Evolutionary conservation across 1,140 invertebrate genomes (phyloP).

Genomic region (Camponotus floridanus): DNA sequence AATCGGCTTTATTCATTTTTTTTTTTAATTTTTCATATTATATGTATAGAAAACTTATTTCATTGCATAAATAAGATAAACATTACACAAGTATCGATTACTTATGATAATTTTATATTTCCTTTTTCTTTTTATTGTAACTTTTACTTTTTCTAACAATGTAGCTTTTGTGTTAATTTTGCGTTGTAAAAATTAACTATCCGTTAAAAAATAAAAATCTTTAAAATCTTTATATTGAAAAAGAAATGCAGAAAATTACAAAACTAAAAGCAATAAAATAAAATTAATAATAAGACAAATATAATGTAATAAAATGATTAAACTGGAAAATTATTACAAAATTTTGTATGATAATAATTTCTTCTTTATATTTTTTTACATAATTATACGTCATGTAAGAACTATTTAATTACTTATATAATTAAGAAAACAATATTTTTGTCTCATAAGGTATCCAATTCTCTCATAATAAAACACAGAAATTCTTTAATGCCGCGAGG

Average conservation of each 20-base stretch:
- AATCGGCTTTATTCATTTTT: slow-evolving; percentile 37
- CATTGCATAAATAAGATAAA: neutral
- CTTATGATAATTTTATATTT: slow-evolving; percentile 31
- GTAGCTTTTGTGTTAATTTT: neutral
- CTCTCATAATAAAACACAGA: neutral
- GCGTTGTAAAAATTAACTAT: neutral
- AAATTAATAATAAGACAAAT: neutral
- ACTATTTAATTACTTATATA: neutral
- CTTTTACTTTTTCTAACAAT: neutral
- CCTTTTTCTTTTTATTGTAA: neutral
- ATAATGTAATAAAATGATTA: neutral
- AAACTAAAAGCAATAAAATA: neutral
- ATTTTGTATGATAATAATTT: neutral
- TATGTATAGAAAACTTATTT: neutral
- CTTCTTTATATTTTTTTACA: neutral
- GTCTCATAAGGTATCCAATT: neutral
- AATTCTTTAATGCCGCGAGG: neutral
- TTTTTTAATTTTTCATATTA: slow-evolving; percentile 22
- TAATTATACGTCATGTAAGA: neutral
- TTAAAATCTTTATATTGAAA: neutral
- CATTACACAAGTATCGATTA: slow-evolving; percentile 11
- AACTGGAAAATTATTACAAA: neutral
- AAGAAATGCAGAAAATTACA: neutral
- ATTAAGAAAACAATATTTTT: neutral
- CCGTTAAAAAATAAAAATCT: neutral